Base-by-base conservation (phyloP, 2,113 vertebrate species). In the Syngnathus typhle region DNA sequence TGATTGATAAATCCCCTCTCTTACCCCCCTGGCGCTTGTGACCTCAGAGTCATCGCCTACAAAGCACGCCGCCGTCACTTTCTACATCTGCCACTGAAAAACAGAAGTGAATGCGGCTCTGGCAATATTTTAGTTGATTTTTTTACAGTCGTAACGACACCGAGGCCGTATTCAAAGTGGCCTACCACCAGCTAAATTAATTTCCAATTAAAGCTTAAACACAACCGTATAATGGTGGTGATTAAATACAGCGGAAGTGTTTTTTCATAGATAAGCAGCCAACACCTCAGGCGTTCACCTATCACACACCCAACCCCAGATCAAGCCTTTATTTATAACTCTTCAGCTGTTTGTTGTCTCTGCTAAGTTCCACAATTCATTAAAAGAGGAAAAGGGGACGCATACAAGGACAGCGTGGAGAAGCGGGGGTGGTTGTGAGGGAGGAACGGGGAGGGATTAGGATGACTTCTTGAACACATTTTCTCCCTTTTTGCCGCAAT, bases 401-500 rank as follows among this genome's bases (percentile, higher is more conserved):
- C 54, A 60, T 71, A 78, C 67, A 68, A 67, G 65, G 68, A 68
- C 36, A 58, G 79, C 61, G 73, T n/a, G 64, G 73, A 78, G 78
- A 68, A 67, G 89, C 88, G 84, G 70, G 80, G 76, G 81, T 68
- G 78, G 78, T 72, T 64, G 76, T 78, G 79, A 81, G 77, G 81
- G 77, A 82, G 83, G 83, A 83, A 78, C 79, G 85, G 87, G 86
- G 86, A 93, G 93, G 93, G 92, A 93, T 91, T 92, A 94, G 92
- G 94, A 95, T 96, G 95, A 98, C 96, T 98, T 98, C 93, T 96
- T 95, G 95, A 97, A 95, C 94, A 95, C 94, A 94, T 95, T 97
- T 91, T 97, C 93, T 95, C 80, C 93, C 93, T 95, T 91, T 61
- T 96, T 94, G 93, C 93, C 90, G 94, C 94, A 98, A 98, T 98